phyloP scores from a whole-genome alignment of 2,797 vertebrate genomes.

The Scomberomorus guttatus region DNA sequence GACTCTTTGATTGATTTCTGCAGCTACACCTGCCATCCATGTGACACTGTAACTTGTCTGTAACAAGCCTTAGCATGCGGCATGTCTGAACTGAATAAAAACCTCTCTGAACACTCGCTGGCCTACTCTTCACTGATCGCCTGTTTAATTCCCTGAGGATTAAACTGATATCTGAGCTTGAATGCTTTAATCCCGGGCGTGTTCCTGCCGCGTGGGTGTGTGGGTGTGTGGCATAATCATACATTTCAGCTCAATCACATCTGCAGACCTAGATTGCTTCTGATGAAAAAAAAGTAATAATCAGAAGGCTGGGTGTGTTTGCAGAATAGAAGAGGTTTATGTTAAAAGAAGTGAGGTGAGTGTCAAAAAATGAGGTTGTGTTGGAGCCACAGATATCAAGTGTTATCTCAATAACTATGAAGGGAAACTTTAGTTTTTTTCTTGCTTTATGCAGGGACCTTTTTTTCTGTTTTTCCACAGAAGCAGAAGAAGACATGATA shows the following conservation, averaged over 20 bases:
- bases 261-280: conserved; percentile 34
- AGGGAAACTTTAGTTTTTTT: too few relatives aligned
- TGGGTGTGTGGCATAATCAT: conserved; percentile 32
- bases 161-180: conserved; percentile 50
- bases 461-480: too few relatives aligned
- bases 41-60: neutral
- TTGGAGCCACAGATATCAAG: too few relatives aligned
- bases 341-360: neutral
- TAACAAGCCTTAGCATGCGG: neutral
- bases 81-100: too few relatives aligned
- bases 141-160: conserved; percentile 57
- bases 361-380: neutral
- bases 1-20: too few relatives aligned
- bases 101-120: neutral
- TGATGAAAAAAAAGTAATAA: conserved; percentile 26
- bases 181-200: conserved; percentile 55
- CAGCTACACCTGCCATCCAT: conserved; percentile 7
- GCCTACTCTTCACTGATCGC: conserved; percentile 10
- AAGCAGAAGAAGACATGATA: too few relatives aligned
- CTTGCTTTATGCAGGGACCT: too few relatives aligned
- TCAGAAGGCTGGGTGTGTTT: neutral
- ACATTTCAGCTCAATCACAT: conserved; percentile 29
- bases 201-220: conserved; percentile 1
- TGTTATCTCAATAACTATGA: too few relatives aligned
- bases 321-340: neutral